Conservation (phyloP, 1,140 invertebrate species). For the Sinonovacula constricta region DNA sequence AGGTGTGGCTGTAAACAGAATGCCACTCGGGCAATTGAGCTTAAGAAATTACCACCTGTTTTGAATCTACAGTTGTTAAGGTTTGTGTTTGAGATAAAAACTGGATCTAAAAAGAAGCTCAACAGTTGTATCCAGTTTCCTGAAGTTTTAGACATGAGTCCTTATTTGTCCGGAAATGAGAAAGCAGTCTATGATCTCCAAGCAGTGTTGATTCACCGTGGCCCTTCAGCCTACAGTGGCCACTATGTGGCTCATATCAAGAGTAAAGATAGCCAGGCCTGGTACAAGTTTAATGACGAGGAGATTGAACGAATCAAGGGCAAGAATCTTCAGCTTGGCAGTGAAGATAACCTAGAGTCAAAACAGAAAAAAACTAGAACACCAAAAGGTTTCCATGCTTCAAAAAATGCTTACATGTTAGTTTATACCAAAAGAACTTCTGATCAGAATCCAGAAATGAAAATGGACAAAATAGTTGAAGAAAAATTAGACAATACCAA, state of each 20-base stretch:
- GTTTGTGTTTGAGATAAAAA: conserved; percentile 85
- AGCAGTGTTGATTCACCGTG: conserved; percentile 85
- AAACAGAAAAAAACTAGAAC: conserved; percentile 65
- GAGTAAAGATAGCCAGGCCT: conserved; percentile 81
- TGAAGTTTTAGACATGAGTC: conserved; percentile 84
- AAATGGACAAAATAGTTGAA: conserved; percentile 6
- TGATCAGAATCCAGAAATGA: neutral
- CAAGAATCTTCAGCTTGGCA: conserved; percentile 80
- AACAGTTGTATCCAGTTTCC: conserved; percentile 85
- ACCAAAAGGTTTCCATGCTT: conserved; percentile 77
- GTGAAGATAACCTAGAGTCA: conserved; percentile 78
- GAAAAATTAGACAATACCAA: too few species aligned
- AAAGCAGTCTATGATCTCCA: conserved; percentile 82
- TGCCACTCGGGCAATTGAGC: conserved; percentile 82
- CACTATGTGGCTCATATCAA: conserved; percentile 85
- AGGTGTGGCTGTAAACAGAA: conserved; percentile 83
- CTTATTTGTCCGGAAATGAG: conserved; percentile 8
- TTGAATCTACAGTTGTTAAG: conserved; percentile 85
- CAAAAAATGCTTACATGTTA: conserved; percentile 84
- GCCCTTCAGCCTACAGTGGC: conserved; percentile 85
- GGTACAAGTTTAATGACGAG: conserved; percentile 87
- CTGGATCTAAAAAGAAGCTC: conserved; percentile 85
- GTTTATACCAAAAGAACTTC: conserved; percentile 79
- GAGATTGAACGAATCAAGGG: conserved; percentile 83
- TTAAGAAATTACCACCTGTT: conserved; percentile 84